Evolutionary conservation across 2,113 vertebrate species (phyloP), one percentile per base, ranked within the genome.

Genomic region (Pelodiscus sinensis): DNA sequence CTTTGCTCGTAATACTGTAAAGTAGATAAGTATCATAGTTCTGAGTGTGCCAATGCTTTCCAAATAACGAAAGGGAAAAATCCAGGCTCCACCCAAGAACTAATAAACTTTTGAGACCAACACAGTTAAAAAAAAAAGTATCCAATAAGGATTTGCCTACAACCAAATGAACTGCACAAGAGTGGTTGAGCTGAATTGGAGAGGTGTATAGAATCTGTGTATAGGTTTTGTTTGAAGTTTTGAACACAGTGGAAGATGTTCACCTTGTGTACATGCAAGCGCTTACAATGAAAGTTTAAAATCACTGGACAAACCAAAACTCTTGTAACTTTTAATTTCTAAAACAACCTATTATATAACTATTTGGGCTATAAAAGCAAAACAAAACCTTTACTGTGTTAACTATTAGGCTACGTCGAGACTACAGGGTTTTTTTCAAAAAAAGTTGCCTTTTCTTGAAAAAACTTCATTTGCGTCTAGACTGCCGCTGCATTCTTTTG

Each of bases 231-330:
- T 35, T 22, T 0, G 0, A 82, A 24, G 50, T 89, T 35, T 44
- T 79, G 44, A n/a, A 75, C 58, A 25, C 10, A 38, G 50, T 79
- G 92, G n/a, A 87, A 21, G 56, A 54, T 0, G 4, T 52, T 78
- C n/a, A 38, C 24, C 73, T 58, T 3, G 9, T 54, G 2, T 0
- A 0, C 24, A 75, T 44, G 22, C 6, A 10, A 35, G 38, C 1
- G 4, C 58, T 68, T 79, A 81, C 11, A 15, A 25, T 13, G 87
- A 60, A 73, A 12, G 21, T 81, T 78, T 62, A 12, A 29, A 81
- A 82, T 56, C 52, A 35, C 81, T 44, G 6, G 78, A 78, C 6
- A 16, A 21, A 78, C 82, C 54, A 25, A 9, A 79, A 56, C 9
- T 62, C 89, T 31, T 82, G 18, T 29, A 85, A 85, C 31, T 60